Evolutionary conservation across 2,797 vertebrate species (phyloP).

Genomic region (Miopithecus talapoin): DNA sequence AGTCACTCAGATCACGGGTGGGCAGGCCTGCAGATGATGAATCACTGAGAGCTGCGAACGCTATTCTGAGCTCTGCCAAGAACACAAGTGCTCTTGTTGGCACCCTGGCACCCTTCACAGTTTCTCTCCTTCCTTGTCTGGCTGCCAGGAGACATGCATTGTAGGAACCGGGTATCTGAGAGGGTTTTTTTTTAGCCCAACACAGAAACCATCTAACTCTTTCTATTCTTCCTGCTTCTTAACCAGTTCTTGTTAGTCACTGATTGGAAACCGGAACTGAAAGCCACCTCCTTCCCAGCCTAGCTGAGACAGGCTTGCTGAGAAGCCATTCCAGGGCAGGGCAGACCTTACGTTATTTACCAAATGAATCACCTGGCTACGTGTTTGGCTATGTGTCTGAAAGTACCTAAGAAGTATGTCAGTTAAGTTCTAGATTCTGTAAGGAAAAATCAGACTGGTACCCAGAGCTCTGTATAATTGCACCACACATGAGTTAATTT

Average conservation of each 20-base stretch:
- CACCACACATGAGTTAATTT: neutral
- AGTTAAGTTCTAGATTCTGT: neutral
- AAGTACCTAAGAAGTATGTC: neutral
- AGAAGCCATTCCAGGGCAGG: neutral
- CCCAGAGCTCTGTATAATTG: neutral
- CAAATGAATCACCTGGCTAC: slow-evolving; percentile 31
- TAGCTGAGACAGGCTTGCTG: fast-evolving
- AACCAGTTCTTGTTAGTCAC: slow-evolving; percentile 1
- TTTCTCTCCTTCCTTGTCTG: slow-evolving; percentile 3
- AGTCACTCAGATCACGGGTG: neutral
- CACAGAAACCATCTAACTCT: neutral
- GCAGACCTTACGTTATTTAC: neutral
- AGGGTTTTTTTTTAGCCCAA: neutral
- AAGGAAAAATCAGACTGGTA: neutral
- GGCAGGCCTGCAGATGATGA: slow-evolving; percentile 37
- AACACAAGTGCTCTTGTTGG: slow-evolving; percentile 43
- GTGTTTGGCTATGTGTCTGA: neutral
- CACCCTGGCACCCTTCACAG: slow-evolving; percentile 5
- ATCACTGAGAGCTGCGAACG: neutral
- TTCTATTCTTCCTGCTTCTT: neutral
- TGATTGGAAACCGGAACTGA: neutral
- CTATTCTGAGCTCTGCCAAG: slow-evolving; percentile 66
- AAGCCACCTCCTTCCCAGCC: neutral
- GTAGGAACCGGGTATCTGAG: neutral
- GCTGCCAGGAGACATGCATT: slow-evolving; percentile 27